Conservation (phyloP, 2,797 vertebrate genomes). For the Micromesistius poutassou region DNA sequence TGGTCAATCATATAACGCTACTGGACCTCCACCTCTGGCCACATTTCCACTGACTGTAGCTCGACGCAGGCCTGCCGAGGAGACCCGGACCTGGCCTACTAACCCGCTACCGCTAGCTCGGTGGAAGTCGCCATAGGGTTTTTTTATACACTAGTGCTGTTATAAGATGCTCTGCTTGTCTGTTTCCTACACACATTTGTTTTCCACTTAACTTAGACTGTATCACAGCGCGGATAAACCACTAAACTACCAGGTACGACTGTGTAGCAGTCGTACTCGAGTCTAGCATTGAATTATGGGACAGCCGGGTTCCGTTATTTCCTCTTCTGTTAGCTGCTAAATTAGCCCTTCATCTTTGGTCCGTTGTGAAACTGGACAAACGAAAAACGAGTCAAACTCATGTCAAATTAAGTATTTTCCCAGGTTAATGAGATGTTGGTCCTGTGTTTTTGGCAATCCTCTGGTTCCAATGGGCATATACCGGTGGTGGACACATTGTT, state of each 20-base stretch:
- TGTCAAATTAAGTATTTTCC: neutral
- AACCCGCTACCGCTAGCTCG: conserved; percentile 35
- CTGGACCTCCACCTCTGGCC: neutral
- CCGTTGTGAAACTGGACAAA: neutral
- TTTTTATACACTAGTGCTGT: neutral
- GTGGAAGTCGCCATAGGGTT: neutral
- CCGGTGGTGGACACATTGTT: neutral
- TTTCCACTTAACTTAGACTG: neutral
- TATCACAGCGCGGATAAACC: neutral
- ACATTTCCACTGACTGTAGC: neutral
- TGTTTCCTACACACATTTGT: neutral
- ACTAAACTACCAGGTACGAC: neutral
- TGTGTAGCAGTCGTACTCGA: neutral
- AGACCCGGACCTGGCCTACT: conserved; percentile 46
- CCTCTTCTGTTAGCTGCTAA: conserved; percentile 14
- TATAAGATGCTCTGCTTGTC: too few relatives aligned
- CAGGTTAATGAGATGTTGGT: too few relatives aligned
- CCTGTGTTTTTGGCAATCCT: too few relatives aligned
- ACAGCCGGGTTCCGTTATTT: conserved; percentile 49
- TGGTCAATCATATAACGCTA: neutral
- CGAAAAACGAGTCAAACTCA: neutral
- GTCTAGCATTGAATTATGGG: neutral
- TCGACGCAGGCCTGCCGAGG: neutral
- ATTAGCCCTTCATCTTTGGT: conserved; percentile 2
- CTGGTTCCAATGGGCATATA: neutral